Evolutionary conservation across 1,140 invertebrate genomes (phyloP).

Genomic region (Caligus rogercresseyi): DNA sequence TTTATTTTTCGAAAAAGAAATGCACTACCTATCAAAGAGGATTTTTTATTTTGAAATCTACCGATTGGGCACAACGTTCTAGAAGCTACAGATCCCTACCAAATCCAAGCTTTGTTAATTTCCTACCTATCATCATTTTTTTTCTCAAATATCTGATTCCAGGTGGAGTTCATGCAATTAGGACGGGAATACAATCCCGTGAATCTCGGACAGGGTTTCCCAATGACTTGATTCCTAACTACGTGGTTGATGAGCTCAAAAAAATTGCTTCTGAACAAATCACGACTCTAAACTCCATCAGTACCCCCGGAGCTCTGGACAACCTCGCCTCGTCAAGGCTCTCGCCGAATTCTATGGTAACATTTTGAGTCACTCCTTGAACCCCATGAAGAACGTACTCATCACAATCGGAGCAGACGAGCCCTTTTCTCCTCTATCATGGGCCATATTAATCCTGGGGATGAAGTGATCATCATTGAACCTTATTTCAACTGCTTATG

Average conservation of each 20-base stretch:
- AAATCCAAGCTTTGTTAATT: too few relatives aligned
- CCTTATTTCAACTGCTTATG: conserved; percentile 97
- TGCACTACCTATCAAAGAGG: too few relatives aligned
- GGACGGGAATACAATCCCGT: conserved; percentile 70
- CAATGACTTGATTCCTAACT: conserved; percentile 67
- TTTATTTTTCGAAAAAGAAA: too few relatives aligned
- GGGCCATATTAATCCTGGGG: conserved; percentile 51
- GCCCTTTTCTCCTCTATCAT: conserved; percentile 43
- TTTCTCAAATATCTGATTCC: too few relatives aligned
- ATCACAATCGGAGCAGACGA: conserved; percentile 84
- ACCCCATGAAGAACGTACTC: conserved; percentile 64
- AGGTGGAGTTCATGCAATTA: conserved; percentile 86
- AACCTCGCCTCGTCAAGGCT: conserved; percentile 67
- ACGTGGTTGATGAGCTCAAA: conserved; percentile 55
- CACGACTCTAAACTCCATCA: conserved; percentile 8
- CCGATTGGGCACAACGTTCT: too few relatives aligned
- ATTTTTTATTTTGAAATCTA: too few relatives aligned
- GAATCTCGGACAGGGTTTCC: conserved; percentile 95
- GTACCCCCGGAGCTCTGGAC: conserved; percentile 61
- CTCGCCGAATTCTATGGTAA: conserved; percentile 67
- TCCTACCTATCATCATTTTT: too few relatives aligned
- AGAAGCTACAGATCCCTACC: too few relatives aligned
- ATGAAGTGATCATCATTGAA: conserved; percentile 92
- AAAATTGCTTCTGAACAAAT: not conserved
- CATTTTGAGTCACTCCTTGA: conserved; percentile 46